phyloP scores from a whole-genome alignment of 2,797 vertebrate species.

The Hemibagrus guttatus region DNA sequence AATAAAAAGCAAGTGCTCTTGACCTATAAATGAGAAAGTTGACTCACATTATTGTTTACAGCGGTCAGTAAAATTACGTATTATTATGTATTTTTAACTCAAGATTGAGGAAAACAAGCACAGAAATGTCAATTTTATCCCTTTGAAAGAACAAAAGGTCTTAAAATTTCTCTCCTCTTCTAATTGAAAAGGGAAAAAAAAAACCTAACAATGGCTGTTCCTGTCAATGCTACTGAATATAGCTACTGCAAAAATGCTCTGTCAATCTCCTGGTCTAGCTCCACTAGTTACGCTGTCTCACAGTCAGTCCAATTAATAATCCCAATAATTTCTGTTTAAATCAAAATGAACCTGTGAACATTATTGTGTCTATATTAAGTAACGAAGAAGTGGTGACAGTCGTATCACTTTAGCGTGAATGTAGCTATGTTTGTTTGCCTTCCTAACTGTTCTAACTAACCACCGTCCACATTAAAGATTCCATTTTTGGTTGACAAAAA shows the following conservation, averaged over 20 bases:
- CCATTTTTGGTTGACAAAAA: not conserved
- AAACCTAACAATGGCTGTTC: conserved; percentile 8
- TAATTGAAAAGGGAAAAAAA: not conserved
- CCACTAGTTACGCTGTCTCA: not conserved
- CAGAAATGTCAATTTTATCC: not conserved
- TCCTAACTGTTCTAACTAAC: not conserved
- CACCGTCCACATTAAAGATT: not conserved
- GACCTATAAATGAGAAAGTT: conserved; percentile 16
- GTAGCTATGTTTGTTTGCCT: not conserved
- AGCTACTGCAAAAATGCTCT: not conserved
- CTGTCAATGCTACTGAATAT: not conserved
- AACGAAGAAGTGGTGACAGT: not conserved
- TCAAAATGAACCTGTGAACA: not conserved
- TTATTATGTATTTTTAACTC: conserved; percentile 5
- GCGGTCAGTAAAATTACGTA: conserved; percentile 22
- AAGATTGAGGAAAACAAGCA: not conserved
- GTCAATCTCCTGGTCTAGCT: not conserved
- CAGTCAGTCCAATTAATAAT: not conserved
- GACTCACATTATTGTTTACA: conserved; percentile 16
- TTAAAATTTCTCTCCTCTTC: not conserved
- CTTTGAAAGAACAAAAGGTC: not conserved
- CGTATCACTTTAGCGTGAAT: not conserved
- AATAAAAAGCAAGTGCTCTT: conserved; percentile 22
- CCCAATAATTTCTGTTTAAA: not conserved
- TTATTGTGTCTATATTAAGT: not conserved